These are phyloP conservation scores for Cnemophilus loriae DNA, from an alignment of 2,113 vertebrate species.

Conservation along the genomic window DNA sequence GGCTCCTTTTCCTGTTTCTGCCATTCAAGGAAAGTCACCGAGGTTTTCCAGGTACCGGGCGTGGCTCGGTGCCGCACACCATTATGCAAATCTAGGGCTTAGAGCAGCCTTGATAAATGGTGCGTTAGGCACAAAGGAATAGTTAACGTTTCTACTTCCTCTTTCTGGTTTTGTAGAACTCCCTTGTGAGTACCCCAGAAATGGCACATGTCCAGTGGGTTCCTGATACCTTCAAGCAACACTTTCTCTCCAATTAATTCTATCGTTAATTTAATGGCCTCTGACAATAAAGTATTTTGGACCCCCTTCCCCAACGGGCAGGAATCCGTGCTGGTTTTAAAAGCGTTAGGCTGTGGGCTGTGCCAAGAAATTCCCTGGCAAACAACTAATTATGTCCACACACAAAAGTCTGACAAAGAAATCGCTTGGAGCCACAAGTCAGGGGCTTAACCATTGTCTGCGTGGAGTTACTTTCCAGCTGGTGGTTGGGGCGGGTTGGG, in stretches of 20 bases:
- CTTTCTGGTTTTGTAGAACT: neutral
- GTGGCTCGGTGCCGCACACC: neutral
- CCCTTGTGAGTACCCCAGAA: neutral
- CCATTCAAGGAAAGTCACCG: neutral
- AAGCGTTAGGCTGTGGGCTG: neutral
- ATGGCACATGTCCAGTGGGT: too few species aligned
- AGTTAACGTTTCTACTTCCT: neutral
- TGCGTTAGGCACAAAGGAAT: neutral
- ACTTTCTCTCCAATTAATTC: neutral
- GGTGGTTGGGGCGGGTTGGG: neutral
- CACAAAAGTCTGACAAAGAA: constrained; percentile 31
- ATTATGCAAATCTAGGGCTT: neutral
- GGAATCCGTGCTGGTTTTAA: neutral
- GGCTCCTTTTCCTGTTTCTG: neutral
- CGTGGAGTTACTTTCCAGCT: neutral
- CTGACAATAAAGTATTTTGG: neutral
- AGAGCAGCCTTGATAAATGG: neutral
- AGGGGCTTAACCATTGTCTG: constrained; percentile 45
- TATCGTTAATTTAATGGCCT: neutral
- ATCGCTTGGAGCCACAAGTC: constrained; percentile 37
- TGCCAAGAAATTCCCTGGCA: neutral
- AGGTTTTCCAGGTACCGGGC: neutral
- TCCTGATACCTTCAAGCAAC: neutral
- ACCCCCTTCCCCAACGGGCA: neutral
- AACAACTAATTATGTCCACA: neutral